Evolutionary conservation across 2,113 vertebrate genomes (phyloP), one percentile per base, ranked within the genome.

Genomic region (Megaceryle torquata): DNA sequence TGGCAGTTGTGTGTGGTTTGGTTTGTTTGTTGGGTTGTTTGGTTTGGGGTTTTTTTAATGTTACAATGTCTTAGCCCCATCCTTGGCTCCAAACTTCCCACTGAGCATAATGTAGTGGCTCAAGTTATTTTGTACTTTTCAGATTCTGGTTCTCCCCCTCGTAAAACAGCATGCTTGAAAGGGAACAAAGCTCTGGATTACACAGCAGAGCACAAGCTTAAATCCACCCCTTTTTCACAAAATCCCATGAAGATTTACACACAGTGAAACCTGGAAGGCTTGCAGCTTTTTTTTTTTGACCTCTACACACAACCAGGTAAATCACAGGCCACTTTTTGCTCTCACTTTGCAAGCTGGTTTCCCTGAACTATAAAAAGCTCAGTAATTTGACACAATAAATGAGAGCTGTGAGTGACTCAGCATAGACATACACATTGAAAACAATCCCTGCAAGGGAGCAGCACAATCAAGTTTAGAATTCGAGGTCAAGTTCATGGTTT

Each of bases 281-380:
- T 37, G 24, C 13, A 35, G 67, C 25, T 48, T 53, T 67, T 69
- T 53, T 67, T 69, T 78, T 81, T 31, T 57, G 80, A 64, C 46
- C 67, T 77, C 54, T 41, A 10, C 2, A 3, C 48, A 64, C 51
- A 63, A 15, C 29, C 51, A 86, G 48, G 61, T 29, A 74, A 67
- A 48, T 75, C 56, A 37, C 75, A 44, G 75, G 3, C 50, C 3
- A 5, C 35, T 67, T 35, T 18, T 3, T 8, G 48, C 76, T 94
- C 72, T 80, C 41, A 11, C 68, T 91, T 76, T 69, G 65, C 87
- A 82, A 82, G 61, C 59, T 67, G 50, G 53, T 69, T 94, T 25
- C 44, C n/a, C 26, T 44, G 39, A 35, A 37, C 87, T 94, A 93
- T 93, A 93, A 90, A 96, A 94, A 96, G 85, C 91, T 94, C 82